These are phyloP conservation scores for Chrysomela aeneicollis DNA, from an alignment of 2,888 invertebrate species.

Conservation along the genomic window DNA sequence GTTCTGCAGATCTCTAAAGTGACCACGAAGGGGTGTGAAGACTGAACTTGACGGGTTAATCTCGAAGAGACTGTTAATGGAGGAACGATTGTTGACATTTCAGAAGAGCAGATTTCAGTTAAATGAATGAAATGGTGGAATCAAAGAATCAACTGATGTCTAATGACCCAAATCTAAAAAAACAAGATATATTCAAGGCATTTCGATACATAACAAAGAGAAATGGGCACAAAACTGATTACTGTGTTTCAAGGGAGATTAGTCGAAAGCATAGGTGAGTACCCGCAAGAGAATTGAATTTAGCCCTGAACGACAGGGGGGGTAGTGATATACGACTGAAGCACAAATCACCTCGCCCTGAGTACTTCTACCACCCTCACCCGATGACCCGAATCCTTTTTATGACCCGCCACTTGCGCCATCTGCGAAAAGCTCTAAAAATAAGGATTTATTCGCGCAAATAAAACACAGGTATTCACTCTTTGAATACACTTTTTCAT, in stretches of 20 bases:
- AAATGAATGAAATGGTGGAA: no score
- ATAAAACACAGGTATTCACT: conserved; percentile 7
- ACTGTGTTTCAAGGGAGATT: not conserved
- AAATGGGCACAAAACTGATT: no score
- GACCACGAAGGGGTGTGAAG: no score
- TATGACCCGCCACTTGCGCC: not conserved
- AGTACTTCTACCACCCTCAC: not conserved
- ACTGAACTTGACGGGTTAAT: no score
- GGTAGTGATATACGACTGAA: not conserved
- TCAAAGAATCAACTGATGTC: no score
- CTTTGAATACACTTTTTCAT: not conserved
- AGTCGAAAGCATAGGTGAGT: not conserved
- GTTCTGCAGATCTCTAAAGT: no score
- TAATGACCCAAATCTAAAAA: no score
- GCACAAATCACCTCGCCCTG: not conserved
- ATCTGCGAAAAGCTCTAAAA: not conserved
- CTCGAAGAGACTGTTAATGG: no score
- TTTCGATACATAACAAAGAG: no score
- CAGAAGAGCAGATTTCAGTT: no score
- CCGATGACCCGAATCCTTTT: not conserved
- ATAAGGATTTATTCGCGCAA: not conserved
- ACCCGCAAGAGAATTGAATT: not conserved
- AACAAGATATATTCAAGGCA: no score
- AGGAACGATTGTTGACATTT: no score
- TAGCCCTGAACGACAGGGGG: not conserved